Evolutionary conservation across 2,113 vertebrate genomes (phyloP).

Genomic region (Mustelus asterias): DNA sequence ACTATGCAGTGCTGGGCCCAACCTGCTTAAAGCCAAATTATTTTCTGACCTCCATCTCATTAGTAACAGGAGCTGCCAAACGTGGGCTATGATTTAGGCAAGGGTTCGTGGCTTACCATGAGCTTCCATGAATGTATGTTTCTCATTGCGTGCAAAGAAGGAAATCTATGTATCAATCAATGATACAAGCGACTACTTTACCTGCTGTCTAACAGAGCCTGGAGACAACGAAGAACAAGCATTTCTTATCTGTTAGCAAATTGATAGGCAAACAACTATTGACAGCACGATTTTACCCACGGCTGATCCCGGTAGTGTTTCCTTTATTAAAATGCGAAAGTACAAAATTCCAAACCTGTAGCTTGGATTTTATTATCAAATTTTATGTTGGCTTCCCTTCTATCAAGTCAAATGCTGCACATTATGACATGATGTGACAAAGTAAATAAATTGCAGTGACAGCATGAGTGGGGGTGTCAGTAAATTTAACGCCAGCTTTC

Average conservation of each 20-base stretch:
- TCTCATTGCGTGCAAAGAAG: neutral
- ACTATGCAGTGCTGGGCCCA: neutral
- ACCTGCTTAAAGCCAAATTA: neutral
- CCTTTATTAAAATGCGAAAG: neutral
- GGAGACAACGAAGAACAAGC: neutral
- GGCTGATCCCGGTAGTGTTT: neutral
- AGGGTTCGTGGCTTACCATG: neutral
- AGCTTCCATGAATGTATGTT: neutral
- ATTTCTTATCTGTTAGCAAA: neutral
- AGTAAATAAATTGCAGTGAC: constrained; percentile 24
- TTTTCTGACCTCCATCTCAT: neutral
- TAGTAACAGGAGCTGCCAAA: neutral
- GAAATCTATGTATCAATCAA: neutral
- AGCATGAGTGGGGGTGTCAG: constrained; percentile 32
- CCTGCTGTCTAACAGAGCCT: neutral
- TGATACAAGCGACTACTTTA: neutral
- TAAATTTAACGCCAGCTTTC: constrained; percentile 21
- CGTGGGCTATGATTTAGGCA: neutral
- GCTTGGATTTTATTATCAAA: constrained; percentile 23
- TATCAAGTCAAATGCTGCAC: constrained; percentile 28
- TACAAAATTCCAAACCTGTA: neutral
- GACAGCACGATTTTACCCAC: neutral
- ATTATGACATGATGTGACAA: constrained; percentile 28
- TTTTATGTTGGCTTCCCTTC: neutral
- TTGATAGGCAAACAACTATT: neutral